Base-by-base conservation (phyloP, 2,797 vertebrate species). In the Malacoraja senta region DNA sequence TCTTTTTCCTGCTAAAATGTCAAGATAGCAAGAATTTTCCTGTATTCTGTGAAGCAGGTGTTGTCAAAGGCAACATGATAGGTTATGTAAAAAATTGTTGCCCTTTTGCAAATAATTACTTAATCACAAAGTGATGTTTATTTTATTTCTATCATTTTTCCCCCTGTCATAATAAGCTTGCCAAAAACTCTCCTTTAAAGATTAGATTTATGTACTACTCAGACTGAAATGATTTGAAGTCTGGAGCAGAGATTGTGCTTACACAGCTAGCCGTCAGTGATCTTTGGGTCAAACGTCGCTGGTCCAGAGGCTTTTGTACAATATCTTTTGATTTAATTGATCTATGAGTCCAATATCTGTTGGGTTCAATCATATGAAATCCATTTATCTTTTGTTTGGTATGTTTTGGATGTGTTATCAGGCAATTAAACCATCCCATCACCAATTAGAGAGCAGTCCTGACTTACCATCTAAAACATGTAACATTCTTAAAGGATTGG, bases 1-100 rank as follows among this genome's bases (percentile, higher is more conserved):
- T 88, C 84, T 68, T 88, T 68, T 88, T 35, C 19, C 63, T 68
- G 84, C 63, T 35, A 68, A 88, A 88, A 68, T 88, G 63, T 88
- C 63, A 88, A 35, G n/a, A 35, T 8, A 17, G 61, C n/a, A 19
- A 21, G 84, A 65, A 17, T 3, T 88, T 88, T 88, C 32, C 84
- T 88, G 65, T 63, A 35, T 68, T 88, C 21, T 68, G 1, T 88
- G n/a, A 35, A 68, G 35, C 63, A 29, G 65, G 32, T 17, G 63
- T 88, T 68, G 65, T 88, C 10, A 19, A 86, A 3, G 61, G n/a
- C 84, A 68, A 32, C 15, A 68, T 88, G 68, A 32, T 68, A 35
- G 8, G 17, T 88, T 68, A 21, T 21, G 19, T 74, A 88, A 88
- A 68, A 32, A 88, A 88, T 32, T 19, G 35, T 88, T 88, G n/a